phyloP scores from a whole-genome alignment of 2,113 vertebrate species.

The Litocranius walleri region DNA sequence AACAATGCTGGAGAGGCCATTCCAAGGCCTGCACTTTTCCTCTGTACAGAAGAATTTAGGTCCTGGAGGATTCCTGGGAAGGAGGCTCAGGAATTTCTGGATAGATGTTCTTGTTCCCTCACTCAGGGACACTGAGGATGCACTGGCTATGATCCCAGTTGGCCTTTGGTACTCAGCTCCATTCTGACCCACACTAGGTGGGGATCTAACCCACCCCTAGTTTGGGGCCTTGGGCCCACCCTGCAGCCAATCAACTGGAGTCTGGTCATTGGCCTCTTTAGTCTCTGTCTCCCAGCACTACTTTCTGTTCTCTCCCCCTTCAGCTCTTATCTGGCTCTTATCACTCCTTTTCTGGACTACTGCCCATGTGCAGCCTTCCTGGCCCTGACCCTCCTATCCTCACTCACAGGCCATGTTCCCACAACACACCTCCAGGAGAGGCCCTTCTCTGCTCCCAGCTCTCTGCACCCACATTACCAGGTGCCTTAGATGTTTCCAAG shows the following conservation, averaged over 20 bases:
- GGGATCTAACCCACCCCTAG: too few species aligned
- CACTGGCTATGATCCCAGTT: neutral
- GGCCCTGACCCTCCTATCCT: neutral
- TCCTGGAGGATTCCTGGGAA: slow-evolving; percentile 37
- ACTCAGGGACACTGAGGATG: neutral
- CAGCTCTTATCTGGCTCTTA: neutral
- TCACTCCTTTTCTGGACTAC: neutral
- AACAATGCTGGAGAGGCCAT: slow-evolving; percentile 62
- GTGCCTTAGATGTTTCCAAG: neutral
- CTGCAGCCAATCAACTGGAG: neutral
- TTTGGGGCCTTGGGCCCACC: neutral
- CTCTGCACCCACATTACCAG: neutral
- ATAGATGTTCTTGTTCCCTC: slow-evolving; percentile 13
- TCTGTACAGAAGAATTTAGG: slow-evolving; percentile 45
- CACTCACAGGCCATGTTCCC: neutral
- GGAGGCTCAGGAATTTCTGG: neutral
- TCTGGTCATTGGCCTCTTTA: neutral
- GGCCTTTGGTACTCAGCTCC: neutral
- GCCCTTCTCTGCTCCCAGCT: neutral
- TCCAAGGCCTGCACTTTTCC: slow-evolving; percentile 61
- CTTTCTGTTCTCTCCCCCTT: neutral
- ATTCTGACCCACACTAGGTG: neutral
- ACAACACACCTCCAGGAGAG: neutral
- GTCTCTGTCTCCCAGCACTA: neutral
- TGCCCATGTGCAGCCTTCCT: neutral